Percentiles rank a stretch among this genome's conserved stretches.
phyloP scores from a whole-genome alignment of 2,113 vertebrate genomes.

The Oryzias curvinotus region DNA sequence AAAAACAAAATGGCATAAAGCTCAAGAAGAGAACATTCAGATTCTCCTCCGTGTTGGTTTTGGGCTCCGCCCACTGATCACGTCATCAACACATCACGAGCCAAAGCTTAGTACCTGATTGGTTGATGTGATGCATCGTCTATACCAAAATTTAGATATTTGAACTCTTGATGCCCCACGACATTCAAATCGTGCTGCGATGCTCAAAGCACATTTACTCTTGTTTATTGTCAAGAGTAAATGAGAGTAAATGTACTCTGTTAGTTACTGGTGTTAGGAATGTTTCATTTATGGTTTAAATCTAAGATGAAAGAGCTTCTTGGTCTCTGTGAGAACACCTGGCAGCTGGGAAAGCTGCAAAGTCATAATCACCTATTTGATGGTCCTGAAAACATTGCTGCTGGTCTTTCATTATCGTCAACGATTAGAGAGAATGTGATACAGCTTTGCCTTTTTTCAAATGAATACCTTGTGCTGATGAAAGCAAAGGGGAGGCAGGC shows the following conservation, averaged over 20 bases:
- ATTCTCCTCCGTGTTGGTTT: no score
- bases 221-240: no score
- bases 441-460: slow-evolving; percentile 4
- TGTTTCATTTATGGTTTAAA: slow-evolving; percentile 8
- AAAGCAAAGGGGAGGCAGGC: not conserved
- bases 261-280: slow-evolving; percentile 19
- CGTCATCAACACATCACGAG: no score
- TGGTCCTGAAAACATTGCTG: slow-evolving; percentile 39
- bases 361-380: slow-evolving; percentile 58
- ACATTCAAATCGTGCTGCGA: no score
- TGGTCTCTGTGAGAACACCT: slow-evolving; percentile 49
- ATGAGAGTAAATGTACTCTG: not conserved
- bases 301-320: slow-evolving; percentile 29
- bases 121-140: no score
- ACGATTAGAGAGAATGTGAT: slow-evolving; percentile 9
- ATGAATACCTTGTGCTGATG: slow-evolving; percentile 17
- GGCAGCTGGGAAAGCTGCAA: slow-evolving; percentile 57
- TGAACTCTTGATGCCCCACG: no score
- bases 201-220: no score
- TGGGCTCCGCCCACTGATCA: no score
- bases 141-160: no score
- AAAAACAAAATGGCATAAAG: no score
- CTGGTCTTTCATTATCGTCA: slow-evolving; percentile 31
- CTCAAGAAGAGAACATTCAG: no score
- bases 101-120: no score